phyloP scores from a whole-genome alignment of 2,113 vertebrate genomes.

The Esox niger region DNA sequence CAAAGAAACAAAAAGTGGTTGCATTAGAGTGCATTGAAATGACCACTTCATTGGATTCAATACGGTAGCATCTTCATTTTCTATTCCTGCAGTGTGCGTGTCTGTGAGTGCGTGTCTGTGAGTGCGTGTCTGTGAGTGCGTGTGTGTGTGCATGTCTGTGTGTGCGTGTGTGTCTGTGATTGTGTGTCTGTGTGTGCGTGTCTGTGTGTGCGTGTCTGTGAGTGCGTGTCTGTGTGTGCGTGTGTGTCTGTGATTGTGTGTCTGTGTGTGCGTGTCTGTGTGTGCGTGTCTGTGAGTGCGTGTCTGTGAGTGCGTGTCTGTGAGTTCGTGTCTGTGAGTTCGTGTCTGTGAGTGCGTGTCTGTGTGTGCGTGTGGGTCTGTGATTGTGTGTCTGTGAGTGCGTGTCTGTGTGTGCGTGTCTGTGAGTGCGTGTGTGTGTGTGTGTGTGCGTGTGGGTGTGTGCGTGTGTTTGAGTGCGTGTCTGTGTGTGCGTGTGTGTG shows the following conservation, averaged over 20 bases:
- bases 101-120: too few relatives aligned
- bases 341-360: too few relatives aligned
- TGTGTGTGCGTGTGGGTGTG: slow-evolving; percentile 18
- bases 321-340: too few relatives aligned
- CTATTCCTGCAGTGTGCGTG: slow-evolving; percentile 7
- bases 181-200: not conserved
- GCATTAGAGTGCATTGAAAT: slow-evolving; percentile 55
- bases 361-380: too few relatives aligned
- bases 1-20: slow-evolving; percentile 25
- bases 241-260: slow-evolving; percentile 3
- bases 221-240: slow-evolving; percentile 1
- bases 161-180: not conserved
- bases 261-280: slow-evolving; percentile 10
- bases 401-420: too few relatives aligned
- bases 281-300: slow-evolving; percentile 1
- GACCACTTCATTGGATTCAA: slow-evolving; percentile 66
- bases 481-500: not conserved
- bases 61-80: slow-evolving; percentile 51
- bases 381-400: too few relatives aligned
- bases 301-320: slow-evolving; percentile 10
- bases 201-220: slow-evolving; percentile 7
- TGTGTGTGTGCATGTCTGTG: slow-evolving; percentile 16
- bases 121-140: slow-evolving; percentile 1
- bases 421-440: slow-evolving; percentile 11
- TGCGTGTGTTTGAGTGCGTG: not conserved